Conservation (phyloP, 1,140 invertebrate genomes). For the Himalopsyche phryganea region DNA sequence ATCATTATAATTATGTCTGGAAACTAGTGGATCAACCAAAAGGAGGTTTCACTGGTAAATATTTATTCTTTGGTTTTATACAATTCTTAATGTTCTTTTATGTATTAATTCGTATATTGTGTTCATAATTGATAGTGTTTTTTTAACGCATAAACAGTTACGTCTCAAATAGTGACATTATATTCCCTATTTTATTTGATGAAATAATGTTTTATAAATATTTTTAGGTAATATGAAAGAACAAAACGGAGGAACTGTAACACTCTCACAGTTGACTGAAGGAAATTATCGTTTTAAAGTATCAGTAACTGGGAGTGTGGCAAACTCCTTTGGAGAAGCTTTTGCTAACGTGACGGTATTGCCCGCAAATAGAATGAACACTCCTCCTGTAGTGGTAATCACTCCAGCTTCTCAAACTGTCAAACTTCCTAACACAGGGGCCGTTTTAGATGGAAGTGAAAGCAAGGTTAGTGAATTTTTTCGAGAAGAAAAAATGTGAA, state of each 20-base stretch:
- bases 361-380: slow-evolving; percentile 82
- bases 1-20: slow-evolving; percentile 87
- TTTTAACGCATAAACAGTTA: no score
- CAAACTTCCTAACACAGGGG: slow-evolving; percentile 83
- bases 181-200: no score
- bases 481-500: neutral
- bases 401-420: slow-evolving; percentile 79
- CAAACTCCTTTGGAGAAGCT: slow-evolving; percentile 75
- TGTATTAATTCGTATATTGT: no score
- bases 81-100: no score
- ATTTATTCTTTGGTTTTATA: slow-evolving; percentile 7
- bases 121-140: no score
- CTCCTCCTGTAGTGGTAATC: slow-evolving; percentile 81
- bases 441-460: slow-evolving; percentile 79
- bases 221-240: slow-evolving; percentile 73
- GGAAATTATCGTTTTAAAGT: slow-evolving; percentile 89
- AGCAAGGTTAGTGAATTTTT: slow-evolving; percentile 42
- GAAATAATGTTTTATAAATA: no score
- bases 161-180: no score
- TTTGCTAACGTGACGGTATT: slow-evolving; percentile 89
- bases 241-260: slow-evolving; percentile 76
- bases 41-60: slow-evolving; percentile 60
- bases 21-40: slow-evolving; percentile 78
- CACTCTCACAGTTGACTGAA: slow-evolving; percentile 73
- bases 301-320: slow-evolving; percentile 66